Conservation (phyloP, 2,797 vertebrate genomes). For the Peromyscus attwateri region DNA sequence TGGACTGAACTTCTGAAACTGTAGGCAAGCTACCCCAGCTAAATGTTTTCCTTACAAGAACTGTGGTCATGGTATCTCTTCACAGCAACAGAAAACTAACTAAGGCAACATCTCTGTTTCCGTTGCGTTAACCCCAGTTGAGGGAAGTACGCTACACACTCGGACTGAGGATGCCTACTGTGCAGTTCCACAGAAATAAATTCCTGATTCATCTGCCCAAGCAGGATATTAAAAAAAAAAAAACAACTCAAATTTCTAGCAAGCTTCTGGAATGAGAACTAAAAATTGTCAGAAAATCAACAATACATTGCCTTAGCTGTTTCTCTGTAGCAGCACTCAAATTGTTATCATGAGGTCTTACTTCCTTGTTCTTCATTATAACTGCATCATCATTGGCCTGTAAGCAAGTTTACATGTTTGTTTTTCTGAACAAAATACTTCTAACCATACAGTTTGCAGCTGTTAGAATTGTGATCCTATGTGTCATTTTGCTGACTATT, state of each 20-base stretch:
- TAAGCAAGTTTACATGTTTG: background rate
- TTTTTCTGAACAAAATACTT: background rate
- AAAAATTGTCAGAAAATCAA: constrained; percentile 9
- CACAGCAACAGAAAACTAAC: background rate
- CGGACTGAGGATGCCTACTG: background rate
- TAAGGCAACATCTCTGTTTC: background rate
- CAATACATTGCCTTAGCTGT: background rate
- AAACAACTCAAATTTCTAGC: background rate
- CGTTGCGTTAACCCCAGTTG: background rate
- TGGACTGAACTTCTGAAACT: background rate
- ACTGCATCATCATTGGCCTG: background rate
- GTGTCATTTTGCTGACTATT: background rate
- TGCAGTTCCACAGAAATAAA: background rate
- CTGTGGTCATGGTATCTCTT: background rate
- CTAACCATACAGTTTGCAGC: background rate
- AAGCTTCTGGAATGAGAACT: background rate
- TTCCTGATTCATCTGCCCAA: background rate
- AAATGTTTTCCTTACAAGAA: background rate
- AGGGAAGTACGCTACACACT: background rate
- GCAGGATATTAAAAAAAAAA: background rate
- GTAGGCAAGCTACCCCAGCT: too few relatives aligned
- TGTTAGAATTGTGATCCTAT: background rate
- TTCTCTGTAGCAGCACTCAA: background rate
- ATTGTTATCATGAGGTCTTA: background rate
- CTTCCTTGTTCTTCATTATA: background rate